Evolutionary conservation across 2,113 vertebrate genomes (phyloP).

Genomic region (Paralichthys olivaceus): DNA sequence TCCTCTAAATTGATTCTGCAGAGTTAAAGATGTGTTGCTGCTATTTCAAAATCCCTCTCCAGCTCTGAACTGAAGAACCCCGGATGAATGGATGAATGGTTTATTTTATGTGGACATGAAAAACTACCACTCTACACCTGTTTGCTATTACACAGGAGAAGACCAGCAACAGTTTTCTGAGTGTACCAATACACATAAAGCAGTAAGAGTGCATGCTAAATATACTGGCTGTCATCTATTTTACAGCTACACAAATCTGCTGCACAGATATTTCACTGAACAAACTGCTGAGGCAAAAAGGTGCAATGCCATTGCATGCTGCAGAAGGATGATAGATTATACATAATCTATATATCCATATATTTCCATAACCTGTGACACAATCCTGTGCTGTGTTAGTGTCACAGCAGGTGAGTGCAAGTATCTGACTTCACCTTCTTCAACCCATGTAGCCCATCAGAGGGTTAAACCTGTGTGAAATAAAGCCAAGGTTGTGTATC

Average conservation of each 20-base stretch:
- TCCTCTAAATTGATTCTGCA: background rate
- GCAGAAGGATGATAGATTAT: slow-evolving; percentile 32
- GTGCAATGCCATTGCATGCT: slow-evolving; percentile 25
- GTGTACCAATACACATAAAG: background rate
- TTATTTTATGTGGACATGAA: slow-evolving; percentile 10
- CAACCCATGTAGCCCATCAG: slow-evolving; percentile 8
- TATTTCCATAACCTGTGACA: slow-evolving; percentile 32
- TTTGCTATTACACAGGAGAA: no score
- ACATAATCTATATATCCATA: background rate
- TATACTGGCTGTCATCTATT: background rate
- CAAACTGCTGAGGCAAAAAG: slow-evolving; percentile 9
- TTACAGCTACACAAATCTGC: slow-evolving; percentile 13
- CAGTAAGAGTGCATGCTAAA: background rate
- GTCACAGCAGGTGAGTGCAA: slow-evolving; percentile 15
- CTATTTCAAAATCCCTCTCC: slow-evolving; percentile 7
- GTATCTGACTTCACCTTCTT: slow-evolving; percentile 1
- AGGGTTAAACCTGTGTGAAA: slow-evolving; percentile 20
- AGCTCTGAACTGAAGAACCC: no score
- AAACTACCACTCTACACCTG: background rate
- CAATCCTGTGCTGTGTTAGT: slow-evolving; percentile 12
- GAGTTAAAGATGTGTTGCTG: background rate
- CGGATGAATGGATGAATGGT: no score
- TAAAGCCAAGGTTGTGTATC: slow-evolving; percentile 14
- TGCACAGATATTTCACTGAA: slow-evolving; percentile 12
- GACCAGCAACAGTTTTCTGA: no score